Evolutionary conservation across 2,797 vertebrate species (phyloP).

Genomic region (Buceros bicornis): DNA sequence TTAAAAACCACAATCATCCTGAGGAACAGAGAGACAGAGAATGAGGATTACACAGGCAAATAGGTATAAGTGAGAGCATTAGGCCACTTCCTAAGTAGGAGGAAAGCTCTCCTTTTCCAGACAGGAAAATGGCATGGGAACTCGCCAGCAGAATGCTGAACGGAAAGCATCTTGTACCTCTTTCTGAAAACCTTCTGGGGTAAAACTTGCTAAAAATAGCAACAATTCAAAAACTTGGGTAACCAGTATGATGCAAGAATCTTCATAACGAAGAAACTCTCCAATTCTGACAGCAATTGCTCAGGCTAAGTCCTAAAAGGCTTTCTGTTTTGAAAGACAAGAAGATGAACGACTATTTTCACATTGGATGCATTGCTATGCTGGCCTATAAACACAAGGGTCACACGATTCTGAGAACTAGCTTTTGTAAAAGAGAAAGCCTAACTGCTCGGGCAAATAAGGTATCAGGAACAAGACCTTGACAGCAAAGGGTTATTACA

Average conservation of each 20-base stretch:
- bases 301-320: not conserved
- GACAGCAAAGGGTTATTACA: not conserved
- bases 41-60: not conserved
- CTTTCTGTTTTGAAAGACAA: not conserved
- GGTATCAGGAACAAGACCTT: not conserved
- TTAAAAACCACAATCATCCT: not conserved
- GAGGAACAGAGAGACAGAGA: not conserved
- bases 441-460: not conserved
- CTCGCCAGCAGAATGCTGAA: not conserved
- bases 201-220: not conserved
- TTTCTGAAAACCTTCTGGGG: not conserved
- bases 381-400: not conserved
- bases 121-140: not conserved
- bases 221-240: not conserved
- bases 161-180: not conserved
- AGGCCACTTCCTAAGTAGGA: not conserved
- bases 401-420: not conserved
- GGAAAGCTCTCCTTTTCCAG: not conserved
- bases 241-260: not conserved
- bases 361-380: not conserved
- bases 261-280: not conserved
- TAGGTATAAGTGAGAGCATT: not conserved
- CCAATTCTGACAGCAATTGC: not conserved
- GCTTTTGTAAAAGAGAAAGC: not conserved
- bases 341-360: not conserved